phyloP scores from a whole-genome alignment of 2,888 invertebrate species.

The Subacronicta megacephala region DNA sequence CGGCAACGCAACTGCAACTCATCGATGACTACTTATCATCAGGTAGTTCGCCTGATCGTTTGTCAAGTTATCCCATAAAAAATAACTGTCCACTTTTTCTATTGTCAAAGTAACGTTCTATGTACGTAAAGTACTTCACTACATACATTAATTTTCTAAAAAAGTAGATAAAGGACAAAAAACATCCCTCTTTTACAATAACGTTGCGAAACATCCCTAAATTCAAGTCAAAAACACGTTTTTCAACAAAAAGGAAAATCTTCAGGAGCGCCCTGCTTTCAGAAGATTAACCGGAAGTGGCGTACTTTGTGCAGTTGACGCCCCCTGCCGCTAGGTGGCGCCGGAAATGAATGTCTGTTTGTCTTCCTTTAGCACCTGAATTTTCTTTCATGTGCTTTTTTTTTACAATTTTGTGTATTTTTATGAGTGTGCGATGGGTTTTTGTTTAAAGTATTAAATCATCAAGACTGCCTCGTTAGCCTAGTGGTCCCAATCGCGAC shows the following conservation, averaged over 20 bases:
- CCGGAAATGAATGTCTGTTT: conserved; percentile 79
- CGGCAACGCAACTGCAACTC: no score
- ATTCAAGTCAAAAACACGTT: conserved; percentile 51
- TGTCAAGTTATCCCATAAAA: no score
- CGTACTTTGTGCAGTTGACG: conserved; percentile 69
- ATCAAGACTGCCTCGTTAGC: no score
- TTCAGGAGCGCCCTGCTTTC: conserved; percentile 44
- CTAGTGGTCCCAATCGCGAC: no score
- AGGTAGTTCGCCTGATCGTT: no score
- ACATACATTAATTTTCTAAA: no score
- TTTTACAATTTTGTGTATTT: conserved; percentile 31
- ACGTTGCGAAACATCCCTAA: conserved; percentile 38
- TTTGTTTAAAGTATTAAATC: conserved; percentile 1
- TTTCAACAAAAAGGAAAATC: conserved; percentile 47
- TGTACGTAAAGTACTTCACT: no score
- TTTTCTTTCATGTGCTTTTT: conserved; percentile 52
- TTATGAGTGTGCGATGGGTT: conserved; percentile 24
- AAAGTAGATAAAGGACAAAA: conserved; percentile 30
- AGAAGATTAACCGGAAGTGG: conserved; percentile 62
- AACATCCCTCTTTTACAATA: conserved; percentile 16
- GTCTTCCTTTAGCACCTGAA: conserved; percentile 72
- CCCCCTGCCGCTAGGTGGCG: conserved; percentile 58
- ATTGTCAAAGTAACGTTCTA: no score
- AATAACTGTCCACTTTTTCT: no score
- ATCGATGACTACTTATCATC: no score